Conservation (phyloP, 2,797 vertebrate genomes). For the Craterocephalus amniculus region DNA sequence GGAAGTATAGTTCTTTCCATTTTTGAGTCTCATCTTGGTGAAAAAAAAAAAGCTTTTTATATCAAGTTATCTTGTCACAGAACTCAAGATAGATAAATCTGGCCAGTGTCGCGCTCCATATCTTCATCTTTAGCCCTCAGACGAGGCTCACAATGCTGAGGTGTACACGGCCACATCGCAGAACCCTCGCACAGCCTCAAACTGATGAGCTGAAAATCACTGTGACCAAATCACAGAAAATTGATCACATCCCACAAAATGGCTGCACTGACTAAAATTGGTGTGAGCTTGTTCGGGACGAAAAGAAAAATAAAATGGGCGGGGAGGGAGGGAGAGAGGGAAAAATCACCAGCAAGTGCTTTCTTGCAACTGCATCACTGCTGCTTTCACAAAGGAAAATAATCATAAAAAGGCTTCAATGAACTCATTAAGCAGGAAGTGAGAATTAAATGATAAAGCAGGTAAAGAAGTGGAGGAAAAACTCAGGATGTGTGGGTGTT, state of each 20-base stretch:
- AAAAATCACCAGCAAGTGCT: constrained; percentile 5
- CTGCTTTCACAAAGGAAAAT: constrained; percentile 12
- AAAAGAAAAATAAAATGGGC: neutral
- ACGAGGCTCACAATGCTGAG: constrained; percentile 29
- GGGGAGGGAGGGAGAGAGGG: no score
- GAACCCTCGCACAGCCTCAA: constrained; percentile 42
- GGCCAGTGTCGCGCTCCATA: constrained; percentile 14
- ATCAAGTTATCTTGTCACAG: constrained; percentile 32
- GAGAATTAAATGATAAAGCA: constrained; percentile 14
- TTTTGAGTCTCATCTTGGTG: constrained; percentile 23
- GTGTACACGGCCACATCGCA: constrained; percentile 33
- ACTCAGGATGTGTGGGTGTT: constrained; percentile 43
- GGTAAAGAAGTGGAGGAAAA: constrained; percentile 21
- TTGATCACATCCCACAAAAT: constrained; percentile 81
- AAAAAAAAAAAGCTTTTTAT: neutral
- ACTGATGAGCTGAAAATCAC: constrained; percentile 67
- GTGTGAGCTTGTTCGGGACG: constrained; percentile 52
- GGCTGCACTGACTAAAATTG: constrained; percentile 70
- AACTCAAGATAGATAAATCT: constrained; percentile 34
- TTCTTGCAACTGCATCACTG: constrained; percentile 18
- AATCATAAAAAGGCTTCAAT: constrained; percentile 18
- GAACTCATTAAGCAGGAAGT: constrained; percentile 11
- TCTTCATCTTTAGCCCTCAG: constrained; percentile 5
- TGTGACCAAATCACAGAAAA: constrained; percentile 76
- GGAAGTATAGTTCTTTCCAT: constrained; percentile 5